These are phyloP conservation scores for Cuculus canorus DNA, from an alignment of 2,797 vertebrate species.

Conservation along the genomic window DNA sequence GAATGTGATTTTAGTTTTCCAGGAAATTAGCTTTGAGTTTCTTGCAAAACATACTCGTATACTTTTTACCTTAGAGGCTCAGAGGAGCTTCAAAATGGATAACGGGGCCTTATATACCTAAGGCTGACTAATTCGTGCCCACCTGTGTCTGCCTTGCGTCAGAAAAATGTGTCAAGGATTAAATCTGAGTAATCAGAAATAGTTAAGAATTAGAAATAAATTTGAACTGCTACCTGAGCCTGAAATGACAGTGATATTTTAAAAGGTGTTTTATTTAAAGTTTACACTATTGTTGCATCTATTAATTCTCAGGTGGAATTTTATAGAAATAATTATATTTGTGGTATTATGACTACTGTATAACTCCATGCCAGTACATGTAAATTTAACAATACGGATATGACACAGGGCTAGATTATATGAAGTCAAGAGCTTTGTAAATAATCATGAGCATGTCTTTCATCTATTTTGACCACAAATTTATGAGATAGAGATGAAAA, in stretches of 20 bases:
- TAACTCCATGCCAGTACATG: background rate
- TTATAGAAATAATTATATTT: background rate
- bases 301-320: background rate
- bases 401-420: background rate
- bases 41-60: background rate
- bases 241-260: background rate
- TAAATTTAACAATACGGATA: background rate
- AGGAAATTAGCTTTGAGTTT: background rate
- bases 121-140: background rate
- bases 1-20: background rate
- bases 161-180: background rate
- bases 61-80: background rate
- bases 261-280: slow-evolving; percentile 14
- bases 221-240: background rate
- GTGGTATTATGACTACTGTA: background rate
- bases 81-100: background rate
- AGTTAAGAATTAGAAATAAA: background rate
- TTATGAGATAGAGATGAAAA: background rate
- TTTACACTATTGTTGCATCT: background rate
- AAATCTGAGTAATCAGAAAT: background rate
- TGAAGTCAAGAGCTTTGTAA: background rate
- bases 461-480: background rate
- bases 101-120: background rate
- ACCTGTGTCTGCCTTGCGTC: background rate
- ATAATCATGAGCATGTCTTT: background rate